Conservation (phyloP, 2,113 vertebrate genomes). For the Datnioides undecimradiatus region DNA sequence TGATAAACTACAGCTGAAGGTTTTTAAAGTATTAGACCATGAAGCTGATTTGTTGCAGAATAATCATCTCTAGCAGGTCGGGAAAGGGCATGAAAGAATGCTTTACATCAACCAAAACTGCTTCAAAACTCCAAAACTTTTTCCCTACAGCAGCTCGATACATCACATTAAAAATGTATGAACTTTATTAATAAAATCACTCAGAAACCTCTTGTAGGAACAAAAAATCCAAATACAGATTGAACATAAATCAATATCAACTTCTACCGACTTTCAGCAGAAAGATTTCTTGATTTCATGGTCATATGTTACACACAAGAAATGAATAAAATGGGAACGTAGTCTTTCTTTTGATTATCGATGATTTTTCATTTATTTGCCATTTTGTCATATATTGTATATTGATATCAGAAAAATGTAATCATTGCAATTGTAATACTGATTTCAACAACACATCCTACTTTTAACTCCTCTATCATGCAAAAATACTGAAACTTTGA, state of each 20-base stretch:
- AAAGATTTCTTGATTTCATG: neutral
- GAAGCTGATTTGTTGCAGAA: conserved; percentile 9
- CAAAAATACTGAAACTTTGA: too few relatives aligned
- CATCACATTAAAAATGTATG: neutral
- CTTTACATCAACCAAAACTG: neutral
- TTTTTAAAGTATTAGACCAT: neutral
- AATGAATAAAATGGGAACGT: neutral
- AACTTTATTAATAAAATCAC: neutral
- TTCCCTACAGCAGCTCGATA: neutral
- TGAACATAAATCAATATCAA: neutral
- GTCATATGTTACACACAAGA: neutral
- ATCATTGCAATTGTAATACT: neutral
- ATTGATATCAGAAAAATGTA: neutral
- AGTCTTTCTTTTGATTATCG: neutral
- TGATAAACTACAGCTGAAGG: neutral
- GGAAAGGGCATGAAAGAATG: neutral
- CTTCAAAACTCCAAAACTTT: too few relatives aligned
- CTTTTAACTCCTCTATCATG: too few relatives aligned
- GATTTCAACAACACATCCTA: too few relatives aligned
- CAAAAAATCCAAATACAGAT: neutral
- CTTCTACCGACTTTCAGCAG: too few relatives aligned
- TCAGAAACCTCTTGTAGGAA: too few relatives aligned
- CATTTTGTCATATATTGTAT: neutral
- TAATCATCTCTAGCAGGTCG: neutral
- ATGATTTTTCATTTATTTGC: neutral